Evolutionary conservation across 92 coral and sea anemone species (phyloP), one percentile per base, ranked within the genome.

Genomic region (Zoanthus gigantus): DNA sequence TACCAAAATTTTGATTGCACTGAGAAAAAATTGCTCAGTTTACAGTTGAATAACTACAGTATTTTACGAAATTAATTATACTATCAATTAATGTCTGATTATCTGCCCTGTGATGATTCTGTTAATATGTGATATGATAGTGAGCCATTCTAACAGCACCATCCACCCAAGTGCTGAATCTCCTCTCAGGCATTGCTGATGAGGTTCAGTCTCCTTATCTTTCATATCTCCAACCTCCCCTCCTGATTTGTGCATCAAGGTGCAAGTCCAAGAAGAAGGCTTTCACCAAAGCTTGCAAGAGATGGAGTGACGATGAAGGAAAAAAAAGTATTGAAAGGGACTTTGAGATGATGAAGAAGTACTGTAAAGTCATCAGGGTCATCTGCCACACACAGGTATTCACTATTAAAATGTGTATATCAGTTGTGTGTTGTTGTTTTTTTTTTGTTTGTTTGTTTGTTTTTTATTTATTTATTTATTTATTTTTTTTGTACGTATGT

Each of bases 221-320:
- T 92, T 76, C 83, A 90, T 90, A 77, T 85, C 96, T 83, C 89
- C 92, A 88, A 90, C 86, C 90, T 72, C 95, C 90, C 92, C 83
- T 94, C 92, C 84, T 84, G 94, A 95, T 94, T 83, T 93, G 96
- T 89, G 77, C 90, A 84, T 95, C 87, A 97, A 97, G 98, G 99
- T 97, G 98, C 88, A 90, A 93, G 82, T 95, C 99, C 83, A 97
- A 97, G 94, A 97, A 97, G 98, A 97, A 97, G 99, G 97, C 99
- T 17, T 97, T 97, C 96, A 89, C 98, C 84, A 97, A 97, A 83
- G 94, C 99, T 42, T 96, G 98, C 89, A 96, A 96, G 92, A 94
- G 92, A 53, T 97, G 99, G 99, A 96, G 93, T 66, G 99, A 97
- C 71, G 98, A 94, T 0, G 98, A 97, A 48, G 99, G 99, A 91